These are phyloP conservation scores for Callospermophilus lateralis DNA, from an alignment of 2,113 vertebrate genomes.

Conservation along the genomic window DNA sequence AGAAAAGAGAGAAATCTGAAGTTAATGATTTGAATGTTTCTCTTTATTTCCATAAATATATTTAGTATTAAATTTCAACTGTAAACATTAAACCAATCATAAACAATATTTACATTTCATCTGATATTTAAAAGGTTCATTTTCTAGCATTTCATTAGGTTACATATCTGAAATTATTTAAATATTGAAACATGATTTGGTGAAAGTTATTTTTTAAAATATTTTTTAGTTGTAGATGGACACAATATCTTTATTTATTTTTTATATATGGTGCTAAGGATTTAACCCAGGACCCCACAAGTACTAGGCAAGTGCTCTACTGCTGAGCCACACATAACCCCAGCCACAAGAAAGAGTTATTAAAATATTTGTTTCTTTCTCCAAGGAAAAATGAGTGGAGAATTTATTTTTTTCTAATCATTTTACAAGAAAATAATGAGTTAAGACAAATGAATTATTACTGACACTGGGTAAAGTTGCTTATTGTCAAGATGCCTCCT, in stretches of 20 bases:
- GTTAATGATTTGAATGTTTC: not conserved
- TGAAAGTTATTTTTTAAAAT: too few relatives aligned
- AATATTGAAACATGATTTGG: not conserved
- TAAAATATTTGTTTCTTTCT: not conserved
- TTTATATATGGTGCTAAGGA: too few relatives aligned
- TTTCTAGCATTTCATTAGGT: not conserved
- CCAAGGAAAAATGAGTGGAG: not conserved
- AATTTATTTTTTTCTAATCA: not conserved
- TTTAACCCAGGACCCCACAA: too few relatives aligned
- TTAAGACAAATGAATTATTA: not conserved
- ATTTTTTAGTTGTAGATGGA: too few relatives aligned
- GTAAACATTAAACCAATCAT: not conserved
- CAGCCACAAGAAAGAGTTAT: not conserved
- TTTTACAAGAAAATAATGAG: constrained; percentile 6
- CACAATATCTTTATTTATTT: too few relatives aligned
- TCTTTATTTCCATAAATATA: not conserved
- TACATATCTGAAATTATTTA: not conserved
- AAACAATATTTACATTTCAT: not conserved
- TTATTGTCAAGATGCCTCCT: not conserved
- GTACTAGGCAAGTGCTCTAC: too few relatives aligned
- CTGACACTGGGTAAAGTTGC: not conserved
- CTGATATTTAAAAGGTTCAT: not conserved
- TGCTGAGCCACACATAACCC: too few relatives aligned
- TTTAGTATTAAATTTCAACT: constrained; percentile 22
- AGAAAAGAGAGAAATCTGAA: not conserved